Conservation (phyloP, 2,888 invertebrate species). For the Tromatobia lineatoria region DNA sequence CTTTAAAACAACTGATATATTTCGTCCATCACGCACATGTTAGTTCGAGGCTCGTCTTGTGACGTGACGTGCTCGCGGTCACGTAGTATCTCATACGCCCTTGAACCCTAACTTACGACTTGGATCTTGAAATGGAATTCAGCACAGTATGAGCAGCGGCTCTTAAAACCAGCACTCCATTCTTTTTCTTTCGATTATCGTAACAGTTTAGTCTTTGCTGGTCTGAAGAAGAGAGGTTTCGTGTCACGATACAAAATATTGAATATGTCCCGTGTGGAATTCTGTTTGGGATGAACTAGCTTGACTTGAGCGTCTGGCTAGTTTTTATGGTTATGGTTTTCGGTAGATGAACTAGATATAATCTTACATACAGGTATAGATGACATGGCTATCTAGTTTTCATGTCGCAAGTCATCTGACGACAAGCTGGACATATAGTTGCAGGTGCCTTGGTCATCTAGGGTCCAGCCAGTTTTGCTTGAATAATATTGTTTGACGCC, state of each 20-base stretch:
- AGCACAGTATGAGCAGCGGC: neutral
- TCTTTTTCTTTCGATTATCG: neutral
- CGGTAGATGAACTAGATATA: too few relatives aligned
- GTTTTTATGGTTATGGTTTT: too few relatives aligned
- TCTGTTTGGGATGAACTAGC: too few relatives aligned
- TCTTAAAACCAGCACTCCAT: neutral
- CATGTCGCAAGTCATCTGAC: too few relatives aligned
- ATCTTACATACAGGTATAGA: too few relatives aligned
- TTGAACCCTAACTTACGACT: slow-evolving; percentile 2
- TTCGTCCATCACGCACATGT: neutral
- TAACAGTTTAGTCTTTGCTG: neutral
- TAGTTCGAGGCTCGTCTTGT: neutral
- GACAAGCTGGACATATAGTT: too few relatives aligned
- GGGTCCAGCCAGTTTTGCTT: too few relatives aligned
- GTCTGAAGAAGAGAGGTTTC: neutral
- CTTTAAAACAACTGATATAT: neutral
- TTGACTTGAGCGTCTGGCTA: too few relatives aligned
- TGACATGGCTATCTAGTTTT: too few relatives aligned
- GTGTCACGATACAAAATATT: neutral
- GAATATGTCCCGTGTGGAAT: too few relatives aligned
- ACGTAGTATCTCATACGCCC: neutral
- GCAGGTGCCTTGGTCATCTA: too few relatives aligned
- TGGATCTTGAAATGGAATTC: neutral
- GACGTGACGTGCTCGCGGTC: slow-evolving; percentile 6
- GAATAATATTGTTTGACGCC: too few relatives aligned